Percentiles rank a stretch among this genome's conserved stretches.
Conservation (phyloP, 2,888 invertebrate genomes). For the Ypsolopha sequella region DNA sequence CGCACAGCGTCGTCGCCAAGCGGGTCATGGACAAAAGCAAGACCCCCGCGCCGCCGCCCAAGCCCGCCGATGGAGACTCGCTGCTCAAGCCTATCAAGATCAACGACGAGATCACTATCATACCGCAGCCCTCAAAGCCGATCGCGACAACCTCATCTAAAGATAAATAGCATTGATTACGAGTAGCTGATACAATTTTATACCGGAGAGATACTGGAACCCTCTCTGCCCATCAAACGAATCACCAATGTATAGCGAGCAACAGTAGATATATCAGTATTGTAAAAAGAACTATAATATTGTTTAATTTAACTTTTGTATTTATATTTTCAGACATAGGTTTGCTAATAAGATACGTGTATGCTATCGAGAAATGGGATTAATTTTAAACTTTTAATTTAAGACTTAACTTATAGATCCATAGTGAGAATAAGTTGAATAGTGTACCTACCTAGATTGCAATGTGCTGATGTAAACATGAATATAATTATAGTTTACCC, state of each 20-base stretch:
- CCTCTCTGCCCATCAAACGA: not conserved
- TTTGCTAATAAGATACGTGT: constrained; percentile 3
- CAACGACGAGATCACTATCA: constrained; percentile 93
- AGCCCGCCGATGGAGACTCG: constrained; percentile 65
- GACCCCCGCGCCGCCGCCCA: constrained; percentile 33
- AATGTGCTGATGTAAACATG: not conserved
- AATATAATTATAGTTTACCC: not conserved
- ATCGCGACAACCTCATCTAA: constrained; percentile 57
- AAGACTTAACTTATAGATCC: not conserved
- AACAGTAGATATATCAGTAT: constrained; percentile 2
- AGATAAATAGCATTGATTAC: constrained; percentile 45
- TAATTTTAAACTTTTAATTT: not conserved
- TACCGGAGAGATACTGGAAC: constrained; percentile 17
- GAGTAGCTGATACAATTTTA: not conserved
- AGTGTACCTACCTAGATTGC: not conserved
- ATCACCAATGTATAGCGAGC: not conserved
- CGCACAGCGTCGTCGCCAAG: constrained; percentile 92
- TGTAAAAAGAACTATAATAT: constrained; percentile 5
- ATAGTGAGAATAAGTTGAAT: not conserved
- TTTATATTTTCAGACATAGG: constrained; percentile 4
- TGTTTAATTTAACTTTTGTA: constrained; percentile 4
- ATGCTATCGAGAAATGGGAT: not conserved
- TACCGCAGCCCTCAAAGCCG: constrained; percentile 84
- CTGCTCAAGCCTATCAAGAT: constrained; percentile 87
- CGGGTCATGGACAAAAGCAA: constrained; percentile 86